Conservation (phyloP, 2,113 vertebrate genomes). For the Cyprinodon variegatus region DNA sequence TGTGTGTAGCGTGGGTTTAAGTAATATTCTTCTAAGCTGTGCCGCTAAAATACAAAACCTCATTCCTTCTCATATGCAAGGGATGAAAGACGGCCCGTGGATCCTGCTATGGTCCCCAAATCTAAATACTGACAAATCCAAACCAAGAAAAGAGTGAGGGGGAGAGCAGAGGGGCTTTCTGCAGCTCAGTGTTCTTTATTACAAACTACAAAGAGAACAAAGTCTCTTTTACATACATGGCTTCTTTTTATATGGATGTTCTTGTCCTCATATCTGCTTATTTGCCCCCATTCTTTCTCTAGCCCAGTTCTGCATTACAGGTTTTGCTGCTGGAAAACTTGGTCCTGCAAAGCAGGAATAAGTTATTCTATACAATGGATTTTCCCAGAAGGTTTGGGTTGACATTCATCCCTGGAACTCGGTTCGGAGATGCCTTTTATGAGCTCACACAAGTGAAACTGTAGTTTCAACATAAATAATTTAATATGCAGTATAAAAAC, state of each 20-base stretch:
- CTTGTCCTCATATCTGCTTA: constrained; percentile 7
- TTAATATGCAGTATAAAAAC: too few relatives aligned
- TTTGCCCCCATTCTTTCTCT: constrained; percentile 15
- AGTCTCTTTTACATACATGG: constrained; percentile 14
- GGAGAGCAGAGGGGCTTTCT: constrained; percentile 13
- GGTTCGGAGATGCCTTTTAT: too few relatives aligned
- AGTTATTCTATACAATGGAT: not conserved
- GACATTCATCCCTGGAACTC: too few relatives aligned
- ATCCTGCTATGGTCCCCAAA: constrained; percentile 44
- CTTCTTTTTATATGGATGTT: constrained; percentile 26
- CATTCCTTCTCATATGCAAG: constrained; percentile 56
- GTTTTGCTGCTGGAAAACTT: constrained; percentile 31
- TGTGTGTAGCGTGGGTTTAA: constrained; percentile 71
- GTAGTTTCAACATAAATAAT: too few relatives aligned
- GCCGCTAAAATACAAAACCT: constrained; percentile 64
- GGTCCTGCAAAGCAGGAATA: not conserved
- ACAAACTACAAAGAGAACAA: constrained; percentile 39
- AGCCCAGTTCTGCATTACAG: constrained; percentile 40
- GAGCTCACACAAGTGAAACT: too few relatives aligned
- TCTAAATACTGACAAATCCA: constrained; percentile 36
- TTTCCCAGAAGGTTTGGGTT: not conserved
- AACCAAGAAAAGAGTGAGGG: constrained; percentile 8
- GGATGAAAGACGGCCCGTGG: constrained; percentile 59
- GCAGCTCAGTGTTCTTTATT: constrained; percentile 41
- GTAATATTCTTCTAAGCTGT: constrained; percentile 71